Evolutionary conservation across 2,888 invertebrate genomes (phyloP).

Genomic region (Pseudococcus longispinus): DNA sequence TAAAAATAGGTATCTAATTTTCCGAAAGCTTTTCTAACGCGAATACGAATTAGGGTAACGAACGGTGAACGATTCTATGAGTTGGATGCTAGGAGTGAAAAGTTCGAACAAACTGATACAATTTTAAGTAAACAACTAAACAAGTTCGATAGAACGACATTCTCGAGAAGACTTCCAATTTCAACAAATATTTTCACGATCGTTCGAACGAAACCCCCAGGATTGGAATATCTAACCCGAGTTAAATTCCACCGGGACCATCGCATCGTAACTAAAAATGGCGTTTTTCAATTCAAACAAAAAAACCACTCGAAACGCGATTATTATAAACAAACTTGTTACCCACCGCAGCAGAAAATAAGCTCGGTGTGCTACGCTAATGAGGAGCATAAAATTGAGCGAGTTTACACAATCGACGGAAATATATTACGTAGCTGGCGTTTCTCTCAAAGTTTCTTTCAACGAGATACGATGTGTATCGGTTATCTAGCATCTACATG

Average conservation of each 20-base stretch:
- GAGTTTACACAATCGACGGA: constrained; percentile 44
- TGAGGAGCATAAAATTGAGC: constrained; percentile 27
- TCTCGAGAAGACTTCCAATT: not conserved
- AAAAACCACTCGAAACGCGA: not conserved
- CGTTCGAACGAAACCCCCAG: not conserved
- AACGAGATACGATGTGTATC: constrained; percentile 37
- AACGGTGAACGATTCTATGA: not conserved
- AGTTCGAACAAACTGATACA: not conserved
- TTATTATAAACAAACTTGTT: constrained; percentile 9
- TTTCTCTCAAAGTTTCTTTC: constrained; percentile 42
- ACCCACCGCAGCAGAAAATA: constrained; percentile 30
- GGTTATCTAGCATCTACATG: constrained; percentile 36
- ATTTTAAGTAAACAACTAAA: too few species aligned
- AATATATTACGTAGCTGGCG: constrained; percentile 2
- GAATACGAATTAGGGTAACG: not conserved
- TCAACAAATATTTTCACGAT: not conserved
- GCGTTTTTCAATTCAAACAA: not conserved
- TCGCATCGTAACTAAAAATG: not conserved
- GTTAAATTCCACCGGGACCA: not conserved
- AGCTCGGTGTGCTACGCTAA: not conserved
- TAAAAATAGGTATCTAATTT: not conserved
- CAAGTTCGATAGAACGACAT: not conserved
- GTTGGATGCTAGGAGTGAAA: not conserved
- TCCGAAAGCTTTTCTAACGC: not conserved
- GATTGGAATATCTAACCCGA: not conserved